A percentile compares a stretch with the other conserved stretches of the same genome.
phyloP scores from a whole-genome alignment of 35 echinoderm and acorn worm genomes.

The Chiridota heheva region DNA sequence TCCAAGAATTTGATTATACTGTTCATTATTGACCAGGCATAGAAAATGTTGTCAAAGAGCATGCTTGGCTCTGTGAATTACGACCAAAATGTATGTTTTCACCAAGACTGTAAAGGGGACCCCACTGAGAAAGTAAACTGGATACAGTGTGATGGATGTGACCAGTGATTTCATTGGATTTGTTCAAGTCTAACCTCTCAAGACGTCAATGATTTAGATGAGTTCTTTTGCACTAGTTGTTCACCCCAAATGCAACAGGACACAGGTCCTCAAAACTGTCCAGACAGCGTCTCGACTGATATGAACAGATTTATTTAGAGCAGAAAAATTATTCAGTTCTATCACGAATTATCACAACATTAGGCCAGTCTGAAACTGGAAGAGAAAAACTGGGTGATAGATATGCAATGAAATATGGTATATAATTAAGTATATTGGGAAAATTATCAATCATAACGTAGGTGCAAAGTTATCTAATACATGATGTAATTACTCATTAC shows the following conservation, averaged over 20 bases:
- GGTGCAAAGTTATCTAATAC: not conserved
- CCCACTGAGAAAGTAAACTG: not conserved
- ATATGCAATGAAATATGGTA: not conserved
- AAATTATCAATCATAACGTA: not conserved
- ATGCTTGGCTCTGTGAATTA: too few species aligned
- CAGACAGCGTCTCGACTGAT: not conserved
- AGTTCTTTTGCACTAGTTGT: too few species aligned
- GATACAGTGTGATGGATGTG: conserved; percentile 31
- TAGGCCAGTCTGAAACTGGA: not conserved
- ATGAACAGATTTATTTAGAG: not conserved
- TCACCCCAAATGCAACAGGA: not conserved
- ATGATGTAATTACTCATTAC: not conserved
- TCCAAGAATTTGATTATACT: conserved; percentile 17
- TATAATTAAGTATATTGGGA: not conserved
- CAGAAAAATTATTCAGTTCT: not conserved
- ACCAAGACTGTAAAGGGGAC: not conserved
- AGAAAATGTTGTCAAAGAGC: not conserved
- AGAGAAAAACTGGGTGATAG: not conserved
- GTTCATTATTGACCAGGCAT: conserved; percentile 8
- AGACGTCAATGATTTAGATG: too few species aligned
- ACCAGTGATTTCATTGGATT: conserved; percentile 1
- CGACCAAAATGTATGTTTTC: conserved; percentile 9
- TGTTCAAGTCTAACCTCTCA: too few species aligned
- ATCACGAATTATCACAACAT: not conserved
- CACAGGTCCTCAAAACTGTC: not conserved